Evolutionary conservation across 2,797 vertebrate genomes (phyloP).

Genomic region (Nannoperca australis): DNA sequence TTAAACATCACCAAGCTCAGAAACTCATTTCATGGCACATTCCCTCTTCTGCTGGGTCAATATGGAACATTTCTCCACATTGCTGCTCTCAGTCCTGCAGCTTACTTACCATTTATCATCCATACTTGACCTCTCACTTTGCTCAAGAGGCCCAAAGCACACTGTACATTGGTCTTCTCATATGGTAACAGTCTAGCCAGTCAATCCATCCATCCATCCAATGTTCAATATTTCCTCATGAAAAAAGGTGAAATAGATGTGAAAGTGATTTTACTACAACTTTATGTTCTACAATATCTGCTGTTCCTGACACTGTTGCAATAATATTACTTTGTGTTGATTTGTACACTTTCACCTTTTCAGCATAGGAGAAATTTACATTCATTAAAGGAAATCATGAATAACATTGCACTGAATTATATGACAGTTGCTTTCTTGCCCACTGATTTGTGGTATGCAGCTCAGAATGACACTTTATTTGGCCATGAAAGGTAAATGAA

Average conservation of each 20-base stretch:
- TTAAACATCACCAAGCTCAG: constrained; percentile 68
- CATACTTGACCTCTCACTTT: constrained; percentile 64
- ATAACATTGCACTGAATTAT: constrained; percentile 16
- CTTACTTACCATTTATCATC: constrained; percentile 56
- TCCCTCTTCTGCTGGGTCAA: constrained; percentile 63
- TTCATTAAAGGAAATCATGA: constrained; percentile 12
- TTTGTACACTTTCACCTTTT: constrained; percentile 23
- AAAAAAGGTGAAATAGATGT: not conserved
- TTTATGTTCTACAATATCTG: not conserved
- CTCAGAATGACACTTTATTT: not conserved
- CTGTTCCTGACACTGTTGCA: not conserved
- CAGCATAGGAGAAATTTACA: constrained; percentile 11
- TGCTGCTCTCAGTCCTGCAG: constrained; percentile 29
- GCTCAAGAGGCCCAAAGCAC: constrained; percentile 46
- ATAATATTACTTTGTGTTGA: not conserved
- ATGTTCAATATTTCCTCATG: not conserved
- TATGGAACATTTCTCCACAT: constrained; percentile 57
- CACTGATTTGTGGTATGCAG: not conserved
- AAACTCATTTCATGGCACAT: constrained; percentile 79
- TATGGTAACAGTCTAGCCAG: constrained; percentile 7
- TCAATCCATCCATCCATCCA: not conserved
- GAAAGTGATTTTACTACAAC: not conserved
- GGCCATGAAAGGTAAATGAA: not conserved
- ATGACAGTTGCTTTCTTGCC: not conserved
- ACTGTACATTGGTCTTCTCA: constrained; percentile 16